A percentile compares a stretch with the other conserved stretches of the same genome.
Evolutionary conservation across 2,888 invertebrate species (phyloP).

Genomic region (Caenorhabditis sulstoni): DNA sequence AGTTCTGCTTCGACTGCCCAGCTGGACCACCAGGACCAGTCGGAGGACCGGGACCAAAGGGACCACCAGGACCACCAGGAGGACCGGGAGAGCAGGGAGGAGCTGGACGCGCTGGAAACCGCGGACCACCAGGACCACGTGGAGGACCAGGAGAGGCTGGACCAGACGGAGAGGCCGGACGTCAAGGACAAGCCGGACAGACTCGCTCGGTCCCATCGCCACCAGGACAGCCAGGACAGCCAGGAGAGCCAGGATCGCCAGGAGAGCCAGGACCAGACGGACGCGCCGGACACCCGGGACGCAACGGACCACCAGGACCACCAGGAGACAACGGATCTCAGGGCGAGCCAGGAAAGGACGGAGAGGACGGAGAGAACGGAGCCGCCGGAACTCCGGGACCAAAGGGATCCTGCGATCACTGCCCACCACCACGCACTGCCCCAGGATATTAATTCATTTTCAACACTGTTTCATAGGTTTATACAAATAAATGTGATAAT

Average conservation of each 20-base stretch:
- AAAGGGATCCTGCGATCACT: constrained; percentile 56
- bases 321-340: constrained; percentile 65
- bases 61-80: constrained; percentile 69
- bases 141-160: constrained; percentile 65
- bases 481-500: background rate
- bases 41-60: constrained; percentile 69
- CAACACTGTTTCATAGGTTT: background rate
- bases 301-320: constrained; percentile 66
- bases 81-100: constrained; percentile 61
- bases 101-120: constrained; percentile 58
- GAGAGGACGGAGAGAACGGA: constrained; percentile 65
- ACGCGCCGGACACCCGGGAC: constrained; percentile 68
- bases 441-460: constrained; percentile 57
- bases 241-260: constrained; percentile 68
- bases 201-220: constrained; percentile 62
- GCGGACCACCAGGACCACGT: constrained; percentile 67
- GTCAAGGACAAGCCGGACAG: constrained; percentile 64
- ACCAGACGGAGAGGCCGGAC: constrained; percentile 65
- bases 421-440: constrained; percentile 65
- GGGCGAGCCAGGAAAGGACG: constrained; percentile 69
- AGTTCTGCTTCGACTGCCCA: constrained; percentile 60
- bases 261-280: constrained; percentile 68
- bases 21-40: constrained; percentile 69
- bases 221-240: constrained; percentile 63
- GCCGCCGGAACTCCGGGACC: constrained; percentile 62